Evolutionary conservation across 2,888 invertebrate species (phyloP), one percentile per base, ranked within the genome.

Genomic region (Thereva unica): DNA sequence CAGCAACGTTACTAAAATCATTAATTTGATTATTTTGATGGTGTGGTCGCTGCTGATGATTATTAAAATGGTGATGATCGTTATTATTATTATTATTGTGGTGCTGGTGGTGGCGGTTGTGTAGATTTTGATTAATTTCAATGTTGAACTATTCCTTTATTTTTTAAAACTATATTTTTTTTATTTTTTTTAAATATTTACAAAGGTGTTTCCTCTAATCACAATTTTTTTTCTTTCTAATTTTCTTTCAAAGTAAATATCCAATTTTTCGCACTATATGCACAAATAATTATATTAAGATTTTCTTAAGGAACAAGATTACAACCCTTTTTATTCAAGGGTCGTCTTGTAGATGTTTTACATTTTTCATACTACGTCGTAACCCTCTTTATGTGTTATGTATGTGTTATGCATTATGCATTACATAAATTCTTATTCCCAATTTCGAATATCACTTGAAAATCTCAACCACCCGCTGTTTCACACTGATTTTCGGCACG

Each of bases 81-180:
- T 23, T 50, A 50, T 23, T 23, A 23, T 23, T 23, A 23, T 23
- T 23, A 23, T 23, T 23, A 23, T 35, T 37, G 9, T 41, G 55
- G 4, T 49, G 54, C 35, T 45, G 47, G 47, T 55, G 65, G 65
- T 47, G 65, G 65, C 47, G 55, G 55, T 41, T 10, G 4, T 38
- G 44, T 8, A n/a, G 45, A 45, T 64, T 64, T 56, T 12, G 47
- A 55, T 40, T 65, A 55, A 55, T 65, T 56, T 54, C 49, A 65
- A 65, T 49, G 23, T 23, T 44, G 41, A 65, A 40, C 54, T 65
- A 12, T 55, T 55, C 65, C 47, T 40, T 47, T 56, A 47, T 34
- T 35, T 9, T 49, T 4, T 6, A 38, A 49, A 10, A 10, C 49
- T 49, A 37, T 47, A 8, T 49, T 4, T 5, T 4, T 10, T 12